phyloP scores from a whole-genome alignment of 2,797 vertebrate genomes.

The Sebastes steindachneri region DNA sequence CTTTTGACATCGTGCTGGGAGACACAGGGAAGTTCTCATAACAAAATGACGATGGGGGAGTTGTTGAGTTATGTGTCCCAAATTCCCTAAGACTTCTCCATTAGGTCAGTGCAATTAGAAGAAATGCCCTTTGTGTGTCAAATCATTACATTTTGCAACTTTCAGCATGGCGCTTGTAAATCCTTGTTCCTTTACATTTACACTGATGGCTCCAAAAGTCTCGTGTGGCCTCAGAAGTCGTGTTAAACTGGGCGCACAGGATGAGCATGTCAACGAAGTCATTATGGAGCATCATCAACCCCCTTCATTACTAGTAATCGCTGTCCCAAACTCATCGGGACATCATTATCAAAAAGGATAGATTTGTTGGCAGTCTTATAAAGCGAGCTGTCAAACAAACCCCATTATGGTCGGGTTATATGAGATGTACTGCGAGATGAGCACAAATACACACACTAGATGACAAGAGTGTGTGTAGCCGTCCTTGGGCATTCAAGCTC shows the following conservation, averaged over 20 bases:
- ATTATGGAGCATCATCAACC: background rate
- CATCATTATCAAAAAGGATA: background rate
- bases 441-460: background rate
- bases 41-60: conserved; percentile 12
- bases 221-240: background rate
- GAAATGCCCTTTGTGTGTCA: background rate
- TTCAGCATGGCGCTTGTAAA: background rate
- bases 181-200: background rate
- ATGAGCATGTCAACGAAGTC: background rate
- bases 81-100: background rate
- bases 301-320: background rate
- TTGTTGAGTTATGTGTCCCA: background rate
- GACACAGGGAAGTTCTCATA: conserved; percentile 15
- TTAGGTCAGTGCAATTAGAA: background rate
- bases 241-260: background rate
- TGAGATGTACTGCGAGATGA: background rate
- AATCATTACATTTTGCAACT: background rate
- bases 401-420: background rate
- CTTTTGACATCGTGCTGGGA: background rate
- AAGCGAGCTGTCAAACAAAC: background rate
- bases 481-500: background rate
- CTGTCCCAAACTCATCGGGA: background rate
- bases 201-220: background rate
- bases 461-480: background rate
- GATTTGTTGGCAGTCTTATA: background rate